phyloP scores from a whole-genome alignment of 2,888 invertebrate species.

The Chalcosyrphus nemorum region DNA sequence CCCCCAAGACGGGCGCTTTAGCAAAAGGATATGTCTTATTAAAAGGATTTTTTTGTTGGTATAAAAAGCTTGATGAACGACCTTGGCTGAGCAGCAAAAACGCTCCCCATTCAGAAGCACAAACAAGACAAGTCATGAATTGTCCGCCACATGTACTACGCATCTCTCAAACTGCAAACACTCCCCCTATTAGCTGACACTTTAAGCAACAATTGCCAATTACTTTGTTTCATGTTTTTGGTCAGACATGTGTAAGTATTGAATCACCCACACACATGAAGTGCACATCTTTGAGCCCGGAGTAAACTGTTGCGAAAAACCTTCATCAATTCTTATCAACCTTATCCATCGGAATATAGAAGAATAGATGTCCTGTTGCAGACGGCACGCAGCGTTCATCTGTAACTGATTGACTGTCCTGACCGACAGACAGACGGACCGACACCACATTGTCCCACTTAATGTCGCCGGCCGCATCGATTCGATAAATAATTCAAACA shows the following conservation, averaged over 20 bases:
- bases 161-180: not conserved
- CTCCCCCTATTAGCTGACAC: not conserved
- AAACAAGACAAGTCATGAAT: too few relatives aligned
- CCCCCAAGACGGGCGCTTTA: too few relatives aligned
- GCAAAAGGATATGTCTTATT: too few relatives aligned
- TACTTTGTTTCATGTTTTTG: not conserved
- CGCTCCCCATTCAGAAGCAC: too few relatives aligned
- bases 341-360: not conserved
- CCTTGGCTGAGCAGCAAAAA: too few relatives aligned
- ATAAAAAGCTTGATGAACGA: too few relatives aligned
- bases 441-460: conserved; percentile 66
- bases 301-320: not conserved
- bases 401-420: conserved; percentile 63
- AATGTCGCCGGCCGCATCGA: conserved; percentile 59
- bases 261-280: not conserved
- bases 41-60: too few relatives aligned
- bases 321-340: conserved; percentile 21
- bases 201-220: conserved; percentile 4
- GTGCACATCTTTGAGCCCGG: not conserved
- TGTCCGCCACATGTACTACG: too few relatives aligned
- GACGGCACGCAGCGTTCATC: conserved; percentile 33
- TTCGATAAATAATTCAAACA: conserved; percentile 70
- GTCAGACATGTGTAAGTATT: not conserved
- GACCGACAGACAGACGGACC: conserved; percentile 35
- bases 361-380: not conserved